Evolutionary conservation across 2,888 invertebrate species (phyloP), one percentile per base, ranked within the genome.

Genomic region (Physocephala rufipes): DNA sequence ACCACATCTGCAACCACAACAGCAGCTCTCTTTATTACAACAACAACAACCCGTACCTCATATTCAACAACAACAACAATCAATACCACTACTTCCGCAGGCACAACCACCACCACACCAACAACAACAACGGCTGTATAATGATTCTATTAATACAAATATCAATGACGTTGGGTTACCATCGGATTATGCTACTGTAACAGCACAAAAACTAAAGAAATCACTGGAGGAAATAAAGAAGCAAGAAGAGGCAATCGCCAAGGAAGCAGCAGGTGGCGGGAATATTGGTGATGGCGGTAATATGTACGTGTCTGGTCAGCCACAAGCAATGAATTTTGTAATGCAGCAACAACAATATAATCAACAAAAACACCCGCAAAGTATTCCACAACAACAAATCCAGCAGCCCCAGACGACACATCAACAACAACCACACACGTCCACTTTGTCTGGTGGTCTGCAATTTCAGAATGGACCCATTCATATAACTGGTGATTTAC

Each of bases 131-230:
- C 59, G 66, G 49, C 88, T 88, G 71, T 85, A 87, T 70, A 84
- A 88, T 36, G 88, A 90, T 73, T 87, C 79, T 71, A 80, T 78
- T n/a, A 83, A 82, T 75, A 9, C 36, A 36, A 36, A 36, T 36
- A 79, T 78, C 28, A 81, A 81, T 74, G 76, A 78, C 61, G 67
- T 74, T 71, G 66, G 71, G 86, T 88, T 81, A 73, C 80, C 80
- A 28, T 76, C 79, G 78, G 83, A 84, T 64, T 84, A 82, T 78
- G 83, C 84, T 63, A 81, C 82, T 24, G 77, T 79, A 47, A 83
- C 83, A 16, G 82, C 84, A 36, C 77, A 81, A 63, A 79, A 84
- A 72, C 72, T 84, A 68, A 79, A 82, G 70, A 78, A 84, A 69
- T 84, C 84, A 53, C 71, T 84, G 76, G 87, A 71, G 86, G 79